Base-by-base conservation (phyloP, 2,113 vertebrate genomes). In the Ictalurus furcatus region DNA sequence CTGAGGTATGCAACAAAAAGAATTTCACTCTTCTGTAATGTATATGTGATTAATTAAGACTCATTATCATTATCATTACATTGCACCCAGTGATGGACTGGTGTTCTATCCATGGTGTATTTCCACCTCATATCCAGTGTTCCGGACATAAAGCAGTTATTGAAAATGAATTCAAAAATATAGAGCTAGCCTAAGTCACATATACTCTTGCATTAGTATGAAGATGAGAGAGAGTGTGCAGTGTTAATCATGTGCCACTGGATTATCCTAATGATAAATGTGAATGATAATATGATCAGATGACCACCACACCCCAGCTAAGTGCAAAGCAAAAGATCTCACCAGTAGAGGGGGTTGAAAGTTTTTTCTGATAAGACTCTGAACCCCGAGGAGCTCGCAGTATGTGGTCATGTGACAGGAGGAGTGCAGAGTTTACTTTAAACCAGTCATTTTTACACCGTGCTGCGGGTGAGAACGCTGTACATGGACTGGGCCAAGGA, bases 401-500 rank as follows among this genome's bases (percentile, higher is more conserved):
- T 52, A 44, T 40, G 71, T n/a, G 61, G 69, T 90, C 89, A 90
- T 90, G 79, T 89, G 91, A 91, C 58, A 61, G 83, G 17, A 56
- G 58, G 86, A 69, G 48, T 59, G 86, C 19, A 58, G 25, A 69
- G 58, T 83, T 76, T 84, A 67, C 73, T 67, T 74, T 21, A 89
- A 48, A 76, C 79, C 63, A 44, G 56, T 40, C 34, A 40, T 23
- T 59, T 59, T 1, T 23, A 37, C 44, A 4, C 17, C 6, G 21
- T 11, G 67, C 52, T 58, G 52, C 52, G 9, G 40, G 25, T 52
- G 13, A n/a, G 48, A 80, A 4, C 28, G 11, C 56, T 23, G 52
- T 59, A 30, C 4, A 1, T 81, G 28, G 54, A 21, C 16, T 28
- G 0, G 17, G 7, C n/a, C 21, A 23, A 34, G 54, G 30, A 82